These are phyloP conservation scores for Columba guinea DNA, from an alignment of 2,797 vertebrate species.

Conservation along the genomic window DNA sequence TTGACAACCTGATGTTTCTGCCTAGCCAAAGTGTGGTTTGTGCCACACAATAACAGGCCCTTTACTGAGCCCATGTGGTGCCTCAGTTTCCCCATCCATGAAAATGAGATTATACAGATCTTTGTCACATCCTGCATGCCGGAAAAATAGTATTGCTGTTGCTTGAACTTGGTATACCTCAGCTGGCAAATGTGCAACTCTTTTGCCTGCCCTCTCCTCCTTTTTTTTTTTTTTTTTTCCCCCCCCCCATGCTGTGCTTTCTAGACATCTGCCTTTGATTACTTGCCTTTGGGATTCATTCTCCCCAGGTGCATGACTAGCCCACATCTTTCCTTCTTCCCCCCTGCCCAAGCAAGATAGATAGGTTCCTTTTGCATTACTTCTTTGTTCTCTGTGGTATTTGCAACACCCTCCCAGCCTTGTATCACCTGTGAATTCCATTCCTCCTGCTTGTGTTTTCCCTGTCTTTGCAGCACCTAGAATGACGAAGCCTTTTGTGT, in stretches of 20 bases:
- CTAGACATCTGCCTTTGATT: neutral
- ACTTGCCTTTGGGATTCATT: neutral
- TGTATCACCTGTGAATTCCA: constrained; percentile 70
- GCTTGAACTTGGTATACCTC: neutral
- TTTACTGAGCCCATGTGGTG: neutral
- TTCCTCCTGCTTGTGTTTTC: constrained; percentile 56
- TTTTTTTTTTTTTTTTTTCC: neutral
- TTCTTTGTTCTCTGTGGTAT: constrained; percentile 67
- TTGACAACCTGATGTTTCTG: neutral
- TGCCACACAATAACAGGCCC: neutral
- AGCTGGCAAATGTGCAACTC: neutral
- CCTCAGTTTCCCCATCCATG: neutral
- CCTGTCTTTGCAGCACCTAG: constrained; percentile 43
- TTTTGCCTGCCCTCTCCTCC: neutral
- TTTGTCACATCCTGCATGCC: neutral
- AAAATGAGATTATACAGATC: neutral
- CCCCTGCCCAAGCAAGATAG: constrained; percentile 14
- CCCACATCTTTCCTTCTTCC: constrained; percentile 22
- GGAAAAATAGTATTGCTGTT: neutral
- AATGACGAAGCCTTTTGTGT: constrained; percentile 56
- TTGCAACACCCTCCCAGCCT: constrained; percentile 48
- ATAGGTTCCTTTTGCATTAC: constrained; percentile 42
- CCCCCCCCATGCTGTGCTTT: neutral
- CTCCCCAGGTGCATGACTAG: neutral
- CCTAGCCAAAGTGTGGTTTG: neutral